Percentiles rank a stretch among this genome's conserved stretches.
Evolutionary conservation across 2,797 vertebrate genomes (phyloP).

Genomic region (Tinamus major): DNA sequence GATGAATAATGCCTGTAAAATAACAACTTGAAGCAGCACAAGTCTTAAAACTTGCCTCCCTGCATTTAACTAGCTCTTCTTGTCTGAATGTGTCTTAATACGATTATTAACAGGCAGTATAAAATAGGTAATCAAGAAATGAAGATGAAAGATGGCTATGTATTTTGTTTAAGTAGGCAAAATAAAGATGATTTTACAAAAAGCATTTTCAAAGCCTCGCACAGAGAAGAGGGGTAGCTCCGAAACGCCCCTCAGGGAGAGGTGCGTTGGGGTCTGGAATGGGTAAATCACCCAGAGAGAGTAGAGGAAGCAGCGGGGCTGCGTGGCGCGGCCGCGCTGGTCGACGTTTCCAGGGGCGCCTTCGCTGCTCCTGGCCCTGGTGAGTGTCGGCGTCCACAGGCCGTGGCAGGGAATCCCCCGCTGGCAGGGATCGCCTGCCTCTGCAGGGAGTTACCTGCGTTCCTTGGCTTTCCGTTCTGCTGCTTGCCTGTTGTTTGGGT

Average conservation of each 20-base stretch:
- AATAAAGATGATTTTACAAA: not conserved
- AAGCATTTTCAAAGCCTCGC: not conserved
- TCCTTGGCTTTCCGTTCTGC: not conserved
- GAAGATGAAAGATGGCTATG: not conserved
- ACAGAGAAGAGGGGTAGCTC: not conserved
- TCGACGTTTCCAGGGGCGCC: too few relatives aligned
- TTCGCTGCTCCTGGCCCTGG: too few relatives aligned
- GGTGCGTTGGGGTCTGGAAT: not conserved
- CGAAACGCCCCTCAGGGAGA: not conserved
- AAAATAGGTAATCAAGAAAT: constrained; percentile 12
- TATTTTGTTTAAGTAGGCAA: not conserved
- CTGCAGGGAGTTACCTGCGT: not conserved
- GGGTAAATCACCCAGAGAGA: not conserved
- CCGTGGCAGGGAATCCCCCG: too few relatives aligned
- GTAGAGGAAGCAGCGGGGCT: too few relatives aligned
- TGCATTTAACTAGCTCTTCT: constrained; percentile 6
- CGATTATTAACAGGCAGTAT: not conserved
- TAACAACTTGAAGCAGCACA: not conserved
- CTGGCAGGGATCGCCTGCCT: not conserved
- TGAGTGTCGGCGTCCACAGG: too few relatives aligned
- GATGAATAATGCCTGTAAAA: not conserved
- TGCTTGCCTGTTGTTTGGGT: not conserved
- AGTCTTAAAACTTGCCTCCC: not conserved
- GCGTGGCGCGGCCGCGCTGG: too few relatives aligned
- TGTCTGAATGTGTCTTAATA: not conserved